Base-by-base conservation (phyloP, 2,797 vertebrate genomes). In the Monodelphis domestica region DNA sequence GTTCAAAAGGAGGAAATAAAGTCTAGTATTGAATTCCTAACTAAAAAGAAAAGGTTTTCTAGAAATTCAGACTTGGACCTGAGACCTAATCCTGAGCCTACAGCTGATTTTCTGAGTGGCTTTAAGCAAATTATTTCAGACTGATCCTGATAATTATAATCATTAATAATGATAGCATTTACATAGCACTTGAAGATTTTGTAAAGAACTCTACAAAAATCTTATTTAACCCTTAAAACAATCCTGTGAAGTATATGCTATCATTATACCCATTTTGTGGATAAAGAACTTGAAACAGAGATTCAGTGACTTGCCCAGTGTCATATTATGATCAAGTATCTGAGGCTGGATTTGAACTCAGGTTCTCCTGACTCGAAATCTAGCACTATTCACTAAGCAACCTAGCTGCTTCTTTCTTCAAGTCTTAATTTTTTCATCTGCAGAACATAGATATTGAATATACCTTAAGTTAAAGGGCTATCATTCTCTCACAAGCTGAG, bases 1-100 rank as follows among this genome's bases (percentile, higher is more conserved):
- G 6, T 56, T 57, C 56, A 57, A 57, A 29, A 89, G 26, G 26
- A 30, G 38, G 14, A 50, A 94, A 94, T 21, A 4, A 28, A 33
- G n/a, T 89, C 9, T 70, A 7, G 21, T 89, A 56, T 24, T 91
- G 33, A 94, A 91, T 93, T 91, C 28, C 54, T 78, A 15, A 45
- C 0, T 3, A 53, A 54, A 89, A 51, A 54, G 45, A 59, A 89
- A 29, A 38, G 17, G 24, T 57, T 92, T 30, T 95, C 92, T 59
- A 63, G 95, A 90, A 95, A 93, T 53, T 38, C 28, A 91, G 89
- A n/a, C 26, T 0, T 0, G 26, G 5, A 7, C 26, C 21, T 53
- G 51, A 92, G 14, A 33, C 29, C 87, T 93, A 14, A 0, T 21
- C 7, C 0, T 11, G 17, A 11, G 50, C 28, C 51, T 50, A 1